These are phyloP conservation scores for Spinibarbus caldwelli DNA, from an alignment of 2,797 vertebrate species.

Conservation along the genomic window DNA sequence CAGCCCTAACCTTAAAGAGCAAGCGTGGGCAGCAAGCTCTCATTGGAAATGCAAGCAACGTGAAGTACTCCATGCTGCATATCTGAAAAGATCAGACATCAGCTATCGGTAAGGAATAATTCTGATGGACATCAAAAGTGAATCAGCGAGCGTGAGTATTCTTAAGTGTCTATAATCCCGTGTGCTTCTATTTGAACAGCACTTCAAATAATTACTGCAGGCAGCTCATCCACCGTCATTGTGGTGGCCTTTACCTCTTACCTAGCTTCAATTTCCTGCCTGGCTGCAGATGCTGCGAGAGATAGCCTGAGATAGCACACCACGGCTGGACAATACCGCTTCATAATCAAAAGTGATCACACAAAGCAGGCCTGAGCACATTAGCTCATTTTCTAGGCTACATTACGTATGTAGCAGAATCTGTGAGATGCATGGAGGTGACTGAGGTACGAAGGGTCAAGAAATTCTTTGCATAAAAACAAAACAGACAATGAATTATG, in stretches of 20 bases:
- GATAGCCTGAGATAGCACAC: conserved; percentile 53
- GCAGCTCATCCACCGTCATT: conserved; percentile 68
- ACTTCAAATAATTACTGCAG: conserved; percentile 72
- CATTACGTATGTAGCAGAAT: neutral
- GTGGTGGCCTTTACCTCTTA: conserved; percentile 64
- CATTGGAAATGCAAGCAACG: neutral
- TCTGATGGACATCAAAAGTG: conserved; percentile 65
- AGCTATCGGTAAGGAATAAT: conserved; percentile 67
- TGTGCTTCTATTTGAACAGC: conserved; percentile 70
- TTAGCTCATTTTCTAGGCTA: conserved; percentile 36
- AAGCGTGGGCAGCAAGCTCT: conserved; percentile 32
- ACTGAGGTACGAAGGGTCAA: conserved; percentile 1
- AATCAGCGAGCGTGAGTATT: conserved; percentile 68
- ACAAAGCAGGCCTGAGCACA: conserved; percentile 12
- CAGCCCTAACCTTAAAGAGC: conserved; percentile 19
- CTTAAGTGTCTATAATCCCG: conserved; percentile 73
- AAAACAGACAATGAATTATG: neutral
- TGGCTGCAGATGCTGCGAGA: conserved; percentile 69
- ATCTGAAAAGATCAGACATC: conserved; percentile 45
- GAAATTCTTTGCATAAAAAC: neutral
- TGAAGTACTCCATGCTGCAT: conserved; percentile 13
- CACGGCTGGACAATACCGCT: conserved; percentile 56
- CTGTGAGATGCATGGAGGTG: neutral
- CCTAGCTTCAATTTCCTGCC: conserved; percentile 77
- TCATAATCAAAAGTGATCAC: conserved; percentile 71